Evolutionary conservation across 1,140 invertebrate species (phyloP).

Genomic region (Pseudomyrmex concolor): DNA sequence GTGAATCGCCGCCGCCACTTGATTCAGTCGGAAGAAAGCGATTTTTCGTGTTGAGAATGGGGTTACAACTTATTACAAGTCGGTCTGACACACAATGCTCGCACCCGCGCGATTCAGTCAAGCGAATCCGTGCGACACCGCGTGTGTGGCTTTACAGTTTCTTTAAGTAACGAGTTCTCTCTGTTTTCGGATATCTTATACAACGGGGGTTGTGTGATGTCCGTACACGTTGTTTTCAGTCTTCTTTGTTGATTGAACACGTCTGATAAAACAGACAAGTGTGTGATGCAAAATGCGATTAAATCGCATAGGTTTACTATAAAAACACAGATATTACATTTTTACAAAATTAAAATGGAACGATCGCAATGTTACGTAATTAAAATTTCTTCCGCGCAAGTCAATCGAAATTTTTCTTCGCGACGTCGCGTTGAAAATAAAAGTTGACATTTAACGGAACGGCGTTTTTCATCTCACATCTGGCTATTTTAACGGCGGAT

Average conservation of each 20-base stretch:
- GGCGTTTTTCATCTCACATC: neutral
- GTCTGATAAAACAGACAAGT: too few relatives aligned
- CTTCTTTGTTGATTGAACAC: neutral
- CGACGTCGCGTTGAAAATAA: too few relatives aligned
- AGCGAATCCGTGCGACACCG: neutral
- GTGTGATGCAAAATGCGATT: too few relatives aligned
- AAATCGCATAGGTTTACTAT: too few relatives aligned
- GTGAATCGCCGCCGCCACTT: conserved; percentile 38
- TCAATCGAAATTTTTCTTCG: too few relatives aligned
- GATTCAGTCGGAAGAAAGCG: conserved; percentile 42
- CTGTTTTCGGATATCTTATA: neutral
- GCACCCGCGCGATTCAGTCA: neutral
- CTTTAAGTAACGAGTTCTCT: neutral
- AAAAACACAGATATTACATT: too few relatives aligned
- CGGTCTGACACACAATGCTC: conserved; percentile 31
- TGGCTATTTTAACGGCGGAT: neutral
- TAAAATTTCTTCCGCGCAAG: too few relatives aligned
- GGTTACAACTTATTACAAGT: conserved; percentile 56
- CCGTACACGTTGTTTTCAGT: neutral
- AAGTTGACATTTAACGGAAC: neutral
- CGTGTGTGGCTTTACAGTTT: conserved; percentile 5
- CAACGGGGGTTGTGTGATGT: neutral
- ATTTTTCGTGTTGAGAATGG: conserved; percentile 55
- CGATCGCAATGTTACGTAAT: too few relatives aligned
- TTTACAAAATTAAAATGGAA: too few relatives aligned